These are phyloP conservation scores for Epinephelus malabaricus DNA, from an alignment of 2,797 vertebrate genomes.

Conservation along the genomic window DNA sequence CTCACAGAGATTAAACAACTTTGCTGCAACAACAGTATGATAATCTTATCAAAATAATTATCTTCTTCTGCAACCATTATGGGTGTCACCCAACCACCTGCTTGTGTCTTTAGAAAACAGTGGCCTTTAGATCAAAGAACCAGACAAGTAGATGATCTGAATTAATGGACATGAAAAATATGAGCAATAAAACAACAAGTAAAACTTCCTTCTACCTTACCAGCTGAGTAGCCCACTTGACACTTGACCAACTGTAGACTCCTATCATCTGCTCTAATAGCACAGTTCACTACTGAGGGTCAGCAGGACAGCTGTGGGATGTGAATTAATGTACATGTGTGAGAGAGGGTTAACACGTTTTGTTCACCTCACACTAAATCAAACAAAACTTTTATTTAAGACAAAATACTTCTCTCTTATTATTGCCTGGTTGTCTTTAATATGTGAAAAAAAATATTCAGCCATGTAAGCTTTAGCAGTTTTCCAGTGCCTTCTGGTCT, in stretches of 20 bases:
- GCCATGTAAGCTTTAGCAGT: not conserved
- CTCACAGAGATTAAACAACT: not conserved
- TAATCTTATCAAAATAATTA: not conserved
- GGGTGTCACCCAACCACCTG: not conserved
- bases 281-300: constrained; percentile 32
- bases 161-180: not conserved
- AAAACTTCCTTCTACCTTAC: not conserved
- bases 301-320: constrained; percentile 14
- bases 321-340: constrained; percentile 16
- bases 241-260: not conserved
- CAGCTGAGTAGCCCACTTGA: not conserved
- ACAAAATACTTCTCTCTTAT: not conserved
- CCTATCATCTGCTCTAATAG: constrained; percentile 18
- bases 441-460: not conserved
- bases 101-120: not conserved
- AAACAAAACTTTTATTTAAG: not conserved
- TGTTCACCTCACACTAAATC: constrained; percentile 1
- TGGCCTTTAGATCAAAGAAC: no score
- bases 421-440: constrained; percentile 4
- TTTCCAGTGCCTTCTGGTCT: constrained; percentile 1
- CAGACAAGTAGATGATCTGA: not conserved
- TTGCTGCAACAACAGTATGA: not conserved
- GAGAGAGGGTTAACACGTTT: not conserved
- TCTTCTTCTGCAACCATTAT: constrained; percentile 7
- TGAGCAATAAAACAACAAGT: not conserved